Base-by-base conservation (phyloP, 2,888 invertebrate genomes). In the Drosophila gaucha region DNA sequence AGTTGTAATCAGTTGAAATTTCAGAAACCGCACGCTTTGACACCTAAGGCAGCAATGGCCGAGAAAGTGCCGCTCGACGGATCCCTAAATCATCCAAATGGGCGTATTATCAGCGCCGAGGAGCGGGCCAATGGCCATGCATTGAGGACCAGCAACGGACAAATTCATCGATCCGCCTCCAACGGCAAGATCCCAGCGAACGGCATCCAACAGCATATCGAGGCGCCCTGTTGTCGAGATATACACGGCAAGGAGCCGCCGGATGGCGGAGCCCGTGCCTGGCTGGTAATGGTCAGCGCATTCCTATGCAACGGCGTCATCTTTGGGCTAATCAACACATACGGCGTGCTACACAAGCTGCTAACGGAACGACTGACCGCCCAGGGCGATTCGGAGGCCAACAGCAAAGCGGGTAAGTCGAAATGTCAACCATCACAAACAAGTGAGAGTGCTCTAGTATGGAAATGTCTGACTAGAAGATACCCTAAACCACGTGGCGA, bases 241-340 rank as follows among this genome's bases (percentile, higher is more conserved):
- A 89, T 89, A 68, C 90, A 90, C 57, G 80, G 78, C 62, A 83
- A 83, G 55, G 92, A 92, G 26, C 94, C 94, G 20, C 95, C 95
- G 0, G 96, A 97, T 91, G 96, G 97, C 10, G 96, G 96, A 0
- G 76, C 94, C 12, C 93, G 96, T 84, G 97, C 97, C 0, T 97
- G 96, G 94, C 92, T 95, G 65, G 95, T 98, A 14, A 94, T 97
- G 93, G 84, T 97, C 38, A 96, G 95, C 39, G 97, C 97, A 62
- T 97, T 98, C 91, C 93, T 97, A 62, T 96, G 96, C 86, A 98
- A 98, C 91, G 98, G 98, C 6, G 95, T 97, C 50, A 93, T 98
- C 51, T 97, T 98, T 91, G 97, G 98, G 44, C 94, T 97, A 41
- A 97, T 98, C 88, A 98, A 98, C 92, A 96, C 96, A 0, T 97